These are phyloP conservation scores for Anguilla pacifica DNA, from an alignment of 2,797 vertebrate genomes.

Conservation along the genomic window DNA sequence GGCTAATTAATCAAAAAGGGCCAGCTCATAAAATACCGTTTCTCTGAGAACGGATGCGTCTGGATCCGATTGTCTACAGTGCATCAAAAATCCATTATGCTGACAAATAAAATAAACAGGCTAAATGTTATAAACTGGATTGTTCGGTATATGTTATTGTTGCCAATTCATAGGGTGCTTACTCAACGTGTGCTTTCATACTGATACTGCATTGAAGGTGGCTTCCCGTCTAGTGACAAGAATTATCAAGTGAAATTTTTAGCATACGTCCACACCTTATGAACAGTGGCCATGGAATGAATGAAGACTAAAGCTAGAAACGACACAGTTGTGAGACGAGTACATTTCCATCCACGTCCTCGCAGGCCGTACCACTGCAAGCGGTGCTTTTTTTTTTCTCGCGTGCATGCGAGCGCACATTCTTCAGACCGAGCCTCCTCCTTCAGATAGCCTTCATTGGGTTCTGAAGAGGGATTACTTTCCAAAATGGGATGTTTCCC, in stretches of 20 bases:
- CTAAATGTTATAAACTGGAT: neutral
- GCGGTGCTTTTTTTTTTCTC: neutral
- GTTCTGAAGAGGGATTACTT: constrained; percentile 7
- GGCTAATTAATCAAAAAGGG: constrained; percentile 54
- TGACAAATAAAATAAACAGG: neutral
- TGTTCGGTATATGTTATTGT: neutral
- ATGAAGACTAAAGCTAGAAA: neutral
- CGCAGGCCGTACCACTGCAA: neutral
- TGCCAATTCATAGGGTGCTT: neutral
- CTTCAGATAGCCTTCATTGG: neutral
- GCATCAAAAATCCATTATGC: constrained; percentile 17
- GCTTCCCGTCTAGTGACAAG: neutral
- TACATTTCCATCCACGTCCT: neutral
- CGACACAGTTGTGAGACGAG: neutral
- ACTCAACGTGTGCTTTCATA: neutral
- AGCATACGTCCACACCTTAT: neutral
- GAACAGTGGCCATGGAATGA: neutral
- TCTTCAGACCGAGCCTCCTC: neutral
- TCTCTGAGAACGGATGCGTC: neutral
- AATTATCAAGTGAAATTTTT: neutral
- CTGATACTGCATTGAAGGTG: neutral
- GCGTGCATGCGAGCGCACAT: neutral
- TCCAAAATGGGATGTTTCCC: constrained; percentile 5
- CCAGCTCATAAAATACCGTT: neutral
- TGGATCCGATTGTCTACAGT: constrained; percentile 36